Base-by-base conservation (phyloP, 2,113 vertebrate species). In the Podocnemis expansa region DNA sequence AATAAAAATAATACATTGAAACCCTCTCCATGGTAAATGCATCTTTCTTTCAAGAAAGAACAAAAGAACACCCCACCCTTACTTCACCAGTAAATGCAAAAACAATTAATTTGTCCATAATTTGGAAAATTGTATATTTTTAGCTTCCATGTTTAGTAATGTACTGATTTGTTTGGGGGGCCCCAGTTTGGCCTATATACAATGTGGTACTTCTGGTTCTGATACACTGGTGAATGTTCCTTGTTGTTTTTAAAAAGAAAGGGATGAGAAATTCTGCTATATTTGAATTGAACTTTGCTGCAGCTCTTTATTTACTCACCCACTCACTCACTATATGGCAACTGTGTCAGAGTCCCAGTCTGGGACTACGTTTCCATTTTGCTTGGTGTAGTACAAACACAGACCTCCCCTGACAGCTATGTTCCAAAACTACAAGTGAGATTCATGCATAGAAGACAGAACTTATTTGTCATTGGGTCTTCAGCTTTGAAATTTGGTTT, bases 401-500 rank as follows among this genome's bases (percentile, higher is more conserved):
- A 25, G 70, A 60, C 88, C 93, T 60, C 29, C 86, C 80, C 91
- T 60, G 85, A 82, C 93, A 95, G 81, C 78, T 78, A 43, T 87
- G 84, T 95, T 87, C 73, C 9, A 21, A 34, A 82, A 83, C 75
- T 54, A 82, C 80, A 54, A 25, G 88, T 34, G 91, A 89, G 79
- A 84, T 81, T 85, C 67, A 1, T 1, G 29, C 12, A 6, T 12
- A 60, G 3, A 80, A 91, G 52, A 49, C 51, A 4, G 4, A 27
- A 0, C 34, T 85, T 95, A 47, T 55, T 96, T 93, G 85, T 85
- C 78, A 78, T 19, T 58, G 51, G 47, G 29, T 89, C 49, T 34
- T 5, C 78, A 85, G 78, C 67, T 56, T 60, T 79, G 81, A 82
- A 86, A 52, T 80, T 92, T 38, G 92, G 45, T 75, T 34, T 1